Evolutionary conservation across 2,113 vertebrate genomes (phyloP), one percentile per base, ranked within the genome.

Genomic region (Otocyon megalotis): DNA sequence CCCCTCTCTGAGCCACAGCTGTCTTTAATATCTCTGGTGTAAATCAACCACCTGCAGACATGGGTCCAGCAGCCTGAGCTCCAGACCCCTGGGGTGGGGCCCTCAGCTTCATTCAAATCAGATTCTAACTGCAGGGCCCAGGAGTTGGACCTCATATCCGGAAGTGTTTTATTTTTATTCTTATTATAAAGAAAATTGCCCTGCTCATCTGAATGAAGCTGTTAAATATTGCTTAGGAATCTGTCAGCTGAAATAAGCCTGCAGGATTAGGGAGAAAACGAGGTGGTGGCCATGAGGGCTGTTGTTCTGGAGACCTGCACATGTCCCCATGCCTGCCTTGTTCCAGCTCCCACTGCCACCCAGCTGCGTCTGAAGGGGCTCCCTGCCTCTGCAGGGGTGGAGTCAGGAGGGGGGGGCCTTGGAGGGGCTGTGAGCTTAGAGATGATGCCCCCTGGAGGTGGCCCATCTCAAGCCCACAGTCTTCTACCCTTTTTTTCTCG

Each of bases 121-220:
- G 84, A 58, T 48, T 85, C 69, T 86, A n/a, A n/a, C 26, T 58
- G 22, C 67, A 50, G 32, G 72, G 63, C 48, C 17, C 63, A 19
- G 53, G 76, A 77, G 7, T 32, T 37, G 14, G n/a, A 50, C 67
- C 62, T 93, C 50, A 5, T 69, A 85, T 32, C 85, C 5, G 19
- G 88, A 95, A 88, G 88, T 82, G 83, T 62, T 95, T 86, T 95
- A 60, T 94, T 96, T 92, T 95, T 77, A 87, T 94, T 96, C 84
- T 94, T 94, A 92, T 96, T 92, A 96, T 83, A 95, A 96, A 89
- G 74, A 95, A 96, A 96, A 80, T 80, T 79, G 11, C 53, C 37
- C 50, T 3, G 69, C 79, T 97, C 65, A 28, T 63, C 71, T 93
- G 84, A 79, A 85, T 0, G 22, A 62, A 81, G 82, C 76, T 37